Percentiles rank a stretch among this genome's conserved stretches.
These are phyloP conservation scores for Lontra canadensis DNA, from an alignment of 2,113 vertebrate species.

Conservation along the genomic window DNA sequence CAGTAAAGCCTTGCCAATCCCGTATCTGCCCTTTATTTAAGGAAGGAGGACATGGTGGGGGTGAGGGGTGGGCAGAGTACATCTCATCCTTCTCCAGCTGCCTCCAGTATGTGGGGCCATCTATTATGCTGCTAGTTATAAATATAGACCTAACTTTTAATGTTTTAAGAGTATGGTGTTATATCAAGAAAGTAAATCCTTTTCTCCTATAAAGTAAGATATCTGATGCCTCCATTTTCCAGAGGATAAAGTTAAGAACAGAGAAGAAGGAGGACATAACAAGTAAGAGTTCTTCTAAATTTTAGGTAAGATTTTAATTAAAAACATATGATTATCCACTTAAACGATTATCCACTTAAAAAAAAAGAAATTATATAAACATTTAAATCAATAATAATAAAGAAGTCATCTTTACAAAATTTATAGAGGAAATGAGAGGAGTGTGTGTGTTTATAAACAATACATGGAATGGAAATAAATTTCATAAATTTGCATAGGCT, in stretches of 20 bases:
- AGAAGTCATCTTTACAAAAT: background rate
- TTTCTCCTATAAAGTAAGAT: background rate
- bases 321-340: background rate
- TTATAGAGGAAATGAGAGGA: background rate
- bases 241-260: background rate
- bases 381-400: background rate
- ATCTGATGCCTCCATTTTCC: background rate
- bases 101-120: background rate
- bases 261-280: background rate
- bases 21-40: background rate
- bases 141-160: background rate
- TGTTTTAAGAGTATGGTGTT: background rate
- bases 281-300: background rate
- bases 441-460: background rate
- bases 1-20: background rate
- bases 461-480: background rate
- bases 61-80: background rate
- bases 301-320: background rate
- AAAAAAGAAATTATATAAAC: background rate
- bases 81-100: background rate
- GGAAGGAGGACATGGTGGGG: background rate
- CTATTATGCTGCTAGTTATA: background rate
- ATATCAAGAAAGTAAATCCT: background rate
- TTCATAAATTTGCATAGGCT: background rate
- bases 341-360: background rate